Evolutionary conservation across 2,113 vertebrate genomes (phyloP).

Genomic region (Hydropotes inermis): DNA sequence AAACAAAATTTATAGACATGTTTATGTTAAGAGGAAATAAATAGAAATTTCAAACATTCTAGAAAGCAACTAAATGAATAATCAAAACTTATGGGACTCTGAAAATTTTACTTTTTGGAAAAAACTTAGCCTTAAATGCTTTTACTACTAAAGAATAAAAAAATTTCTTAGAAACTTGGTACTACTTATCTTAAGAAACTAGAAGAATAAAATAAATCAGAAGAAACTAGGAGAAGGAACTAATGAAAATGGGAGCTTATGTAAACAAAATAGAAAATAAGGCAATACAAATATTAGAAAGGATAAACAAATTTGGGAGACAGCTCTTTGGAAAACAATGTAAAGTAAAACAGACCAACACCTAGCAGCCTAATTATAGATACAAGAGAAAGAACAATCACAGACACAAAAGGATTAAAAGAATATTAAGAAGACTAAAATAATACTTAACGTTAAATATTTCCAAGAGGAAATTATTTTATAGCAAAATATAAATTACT

Average conservation of each 20-base stretch:
- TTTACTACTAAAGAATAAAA: not conserved
- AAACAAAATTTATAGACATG: not conserved
- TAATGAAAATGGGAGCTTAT: not conserved
- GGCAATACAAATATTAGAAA: not conserved
- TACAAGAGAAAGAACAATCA: not conserved
- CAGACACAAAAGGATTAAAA: not conserved
- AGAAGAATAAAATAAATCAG: not conserved
- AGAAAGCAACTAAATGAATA: not conserved
- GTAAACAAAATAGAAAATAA: not conserved
- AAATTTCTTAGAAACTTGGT: not conserved
- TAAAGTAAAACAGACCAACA: not conserved
- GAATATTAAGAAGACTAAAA: not conserved
- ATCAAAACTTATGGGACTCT: not conserved
- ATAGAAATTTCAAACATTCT: not conserved
- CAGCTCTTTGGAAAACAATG: not conserved
- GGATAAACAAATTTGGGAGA: not conserved
- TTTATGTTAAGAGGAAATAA: not conserved
- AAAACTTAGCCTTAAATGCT: not conserved
- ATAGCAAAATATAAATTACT: conserved; percentile 20
- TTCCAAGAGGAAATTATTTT: not conserved
- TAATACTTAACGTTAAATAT: not conserved
- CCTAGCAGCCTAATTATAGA: not conserved
- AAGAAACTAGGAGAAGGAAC: not conserved
- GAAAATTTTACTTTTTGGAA: not conserved
- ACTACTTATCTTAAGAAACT: not conserved